Evolutionary conservation across 2,888 invertebrate genomes (phyloP).

Genomic region (Phania funesta): DNA sequence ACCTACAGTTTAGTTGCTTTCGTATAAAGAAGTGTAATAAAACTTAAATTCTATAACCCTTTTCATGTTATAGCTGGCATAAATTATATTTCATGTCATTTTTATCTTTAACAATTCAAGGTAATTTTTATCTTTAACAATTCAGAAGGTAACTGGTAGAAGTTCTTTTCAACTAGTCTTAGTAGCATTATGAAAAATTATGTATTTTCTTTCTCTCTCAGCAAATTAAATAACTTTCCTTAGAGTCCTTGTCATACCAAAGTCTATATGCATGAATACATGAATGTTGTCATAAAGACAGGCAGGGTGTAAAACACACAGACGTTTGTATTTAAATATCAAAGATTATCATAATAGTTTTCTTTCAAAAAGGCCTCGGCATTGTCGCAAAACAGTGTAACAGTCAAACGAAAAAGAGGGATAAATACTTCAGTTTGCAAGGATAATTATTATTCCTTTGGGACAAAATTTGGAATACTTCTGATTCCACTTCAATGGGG

Average conservation of each 20-base stretch:
- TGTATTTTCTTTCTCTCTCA: not conserved
- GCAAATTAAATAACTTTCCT: slow-evolving; percentile 28
- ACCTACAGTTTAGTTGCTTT: not conserved
- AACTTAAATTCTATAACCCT: slow-evolving; percentile 26
- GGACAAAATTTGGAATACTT: too few species aligned
- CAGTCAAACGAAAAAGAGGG: too few species aligned
- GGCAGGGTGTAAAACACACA: not conserved
- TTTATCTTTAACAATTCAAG: not conserved
- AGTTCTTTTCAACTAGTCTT: not conserved
- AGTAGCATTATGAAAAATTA: not conserved
- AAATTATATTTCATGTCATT: not conserved
- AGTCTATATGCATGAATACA: not conserved
- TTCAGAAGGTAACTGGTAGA: not conserved
- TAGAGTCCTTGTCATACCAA: slow-evolving; percentile 24
- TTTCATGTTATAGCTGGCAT: slow-evolving; percentile 17
- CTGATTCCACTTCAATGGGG: too few species aligned
- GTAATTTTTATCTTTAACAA: not conserved
- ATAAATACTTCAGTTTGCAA: too few species aligned
- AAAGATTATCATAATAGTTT: slow-evolving; percentile 1
- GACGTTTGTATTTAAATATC: not conserved
- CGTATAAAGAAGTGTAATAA: not conserved
- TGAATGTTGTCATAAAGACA: not conserved
- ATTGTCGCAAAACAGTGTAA: too few species aligned
- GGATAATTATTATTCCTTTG: too few species aligned
- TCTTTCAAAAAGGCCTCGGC: not conserved